These are phyloP conservation scores for Phrynocephalus forsythii DNA, from an alignment of 2,797 vertebrate genomes.

Conservation along the genomic window DNA sequence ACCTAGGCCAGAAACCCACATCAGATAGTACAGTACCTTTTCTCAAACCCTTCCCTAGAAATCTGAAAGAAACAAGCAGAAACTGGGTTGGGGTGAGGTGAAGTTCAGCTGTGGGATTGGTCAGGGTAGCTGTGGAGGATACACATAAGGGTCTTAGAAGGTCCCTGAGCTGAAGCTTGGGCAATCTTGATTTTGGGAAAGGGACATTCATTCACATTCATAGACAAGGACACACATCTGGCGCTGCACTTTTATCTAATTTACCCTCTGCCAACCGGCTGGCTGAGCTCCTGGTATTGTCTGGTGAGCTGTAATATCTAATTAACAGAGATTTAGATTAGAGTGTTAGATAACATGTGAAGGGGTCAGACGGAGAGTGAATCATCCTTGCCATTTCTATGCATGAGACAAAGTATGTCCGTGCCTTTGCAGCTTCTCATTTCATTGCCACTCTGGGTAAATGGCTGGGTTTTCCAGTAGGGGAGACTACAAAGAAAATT, in stretches of 20 bases:
- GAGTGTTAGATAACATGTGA: constrained; percentile 39
- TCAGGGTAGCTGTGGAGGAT: neutral
- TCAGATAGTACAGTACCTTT: neutral
- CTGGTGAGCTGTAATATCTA: constrained; percentile 6
- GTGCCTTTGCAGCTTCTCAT: neutral
- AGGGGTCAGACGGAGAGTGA: neutral
- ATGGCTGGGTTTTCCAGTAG: constrained; percentile 54
- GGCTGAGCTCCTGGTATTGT: neutral
- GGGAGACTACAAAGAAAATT: neutral
- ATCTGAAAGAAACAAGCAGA: neutral
- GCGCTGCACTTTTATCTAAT: rapidly evolving
- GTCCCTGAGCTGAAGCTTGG: neutral
- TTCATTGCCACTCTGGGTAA: neutral
- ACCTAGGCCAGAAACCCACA: neutral
- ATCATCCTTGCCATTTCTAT: constrained; percentile 38
- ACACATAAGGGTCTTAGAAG: neutral
- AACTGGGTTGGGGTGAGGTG: neutral
- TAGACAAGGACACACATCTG: too few relatives aligned
- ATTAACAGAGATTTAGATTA: constrained; percentile 28
- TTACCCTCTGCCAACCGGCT: neutral
- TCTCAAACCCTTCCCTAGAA: neutral
- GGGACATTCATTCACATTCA: neutral
- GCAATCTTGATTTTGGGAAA: neutral
- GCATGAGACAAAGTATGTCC: rapidly evolving
- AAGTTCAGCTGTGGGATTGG: neutral